Evolutionary conservation across 2,113 vertebrate species (phyloP), one percentile per base, ranked within the genome.

Genomic region (Ageneiosus marmoratus): DNA sequence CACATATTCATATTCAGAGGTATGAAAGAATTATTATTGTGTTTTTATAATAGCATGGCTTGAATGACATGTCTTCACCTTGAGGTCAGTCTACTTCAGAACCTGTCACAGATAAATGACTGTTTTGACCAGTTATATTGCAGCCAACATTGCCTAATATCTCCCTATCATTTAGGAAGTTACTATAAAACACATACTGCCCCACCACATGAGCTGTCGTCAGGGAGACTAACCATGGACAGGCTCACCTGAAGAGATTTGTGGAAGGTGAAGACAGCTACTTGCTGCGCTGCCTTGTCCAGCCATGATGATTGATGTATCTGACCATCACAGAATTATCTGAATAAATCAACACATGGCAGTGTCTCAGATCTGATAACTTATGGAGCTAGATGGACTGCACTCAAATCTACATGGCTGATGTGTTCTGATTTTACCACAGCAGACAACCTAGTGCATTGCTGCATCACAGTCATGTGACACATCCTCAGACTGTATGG

Each of bases 101-200:
- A 75, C 63, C 75, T 79, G 75, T 29, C 50, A 32, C 5, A 11
- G 34, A 44, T 77, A 83, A 83, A 76, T 76, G 77, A 51, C 46
- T 44, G 27, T 65, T 37, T 32, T 80, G 79, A 80, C 53, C 63
- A 70, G 50, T 70, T 32, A 70, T 70, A 51, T 22, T 11, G 18
- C 22, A 27, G 79, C 48, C 65, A 70, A 29, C 12, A 32, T 18
- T 48, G 5, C 18, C 27, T 75, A 50, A 51, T 63, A 8, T n/a
- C 44, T 51, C n/a, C 46, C 13, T 5, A 10, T 63, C 24, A 11
- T 62, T 63, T 27, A 51, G 29, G 9, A 63, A 37, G 24, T 44
- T 51, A 6, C 20, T 27, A 51, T 63, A 51, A 75, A 63, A 27
- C 6, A 2, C 48, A 24, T 76, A 9, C 29, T 34, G 50, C 27